Base-by-base conservation (phyloP, 1,140 invertebrate species). In the Diabrotica virgifera region DNA sequence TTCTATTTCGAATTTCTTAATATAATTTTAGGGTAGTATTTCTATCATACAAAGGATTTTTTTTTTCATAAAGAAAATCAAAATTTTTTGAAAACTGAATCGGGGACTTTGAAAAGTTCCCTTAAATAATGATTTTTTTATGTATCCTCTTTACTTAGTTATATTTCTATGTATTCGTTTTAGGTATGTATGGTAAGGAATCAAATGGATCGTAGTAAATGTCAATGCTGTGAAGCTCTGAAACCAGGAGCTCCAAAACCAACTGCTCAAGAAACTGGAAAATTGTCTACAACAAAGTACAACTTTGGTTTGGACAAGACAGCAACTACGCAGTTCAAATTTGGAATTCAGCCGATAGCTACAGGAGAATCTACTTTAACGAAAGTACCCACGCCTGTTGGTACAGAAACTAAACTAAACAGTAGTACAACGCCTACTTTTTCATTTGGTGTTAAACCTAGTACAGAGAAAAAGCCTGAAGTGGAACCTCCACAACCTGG, bases 151-250 rank as follows among this genome's bases (percentile, higher is more conserved):
- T 36, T 58, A 9, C 11, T 58, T 11, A 36, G 13, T 36, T 11
- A 58, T 14, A 58, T 58, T 13, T 13, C 46, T 11, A 36, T 36
- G 9, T 70, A 78, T 78, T 77, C 40, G 13, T 50, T 59, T 46
- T 6, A 46, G 40, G 76, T 75, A 7, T 87, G 86, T 74, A 78
- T 85, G 79, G 78, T 86, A 8, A 74, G 72, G 54, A 87, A 90
- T 75, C 82, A 85, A 56, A 69, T 74, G 1, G 73, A 74, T 0
- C 74, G 76, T 10, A 64, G 11, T 81, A 76, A 80, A 79, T 85
- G 84, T 77, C 82, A 76, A 13, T 82, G 84, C 13, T 83, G 82
- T 69, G 77, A 79, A 62, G 76, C 76, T 38, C 52, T 68, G 12
- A 81, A 81, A 72, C 75, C 79, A 24, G 77, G 70, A 46, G 37